Conservation (phyloP, 2,888 invertebrate species). For the Plebejus argus region DNA sequence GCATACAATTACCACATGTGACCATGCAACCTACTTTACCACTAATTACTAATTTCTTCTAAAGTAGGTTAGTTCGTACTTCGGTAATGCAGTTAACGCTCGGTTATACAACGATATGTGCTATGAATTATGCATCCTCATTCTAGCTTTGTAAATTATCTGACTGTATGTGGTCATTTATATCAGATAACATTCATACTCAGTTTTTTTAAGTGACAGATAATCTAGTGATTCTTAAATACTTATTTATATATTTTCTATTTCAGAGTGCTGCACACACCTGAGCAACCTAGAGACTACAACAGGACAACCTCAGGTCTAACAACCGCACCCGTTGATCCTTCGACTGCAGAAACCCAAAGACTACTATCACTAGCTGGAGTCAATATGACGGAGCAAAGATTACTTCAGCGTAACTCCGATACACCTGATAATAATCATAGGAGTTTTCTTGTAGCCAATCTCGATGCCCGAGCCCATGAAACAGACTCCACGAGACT, state of each 20-base stretch:
- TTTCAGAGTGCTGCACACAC: conserved; percentile 73
- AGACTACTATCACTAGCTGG: conserved; percentile 74
- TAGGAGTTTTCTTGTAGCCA: conserved; percentile 74
- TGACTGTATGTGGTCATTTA: neutral
- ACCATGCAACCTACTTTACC: conserved; percentile 18
- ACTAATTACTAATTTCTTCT: conserved; percentile 19
- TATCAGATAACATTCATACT: neutral
- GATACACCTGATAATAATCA: conserved; percentile 75
- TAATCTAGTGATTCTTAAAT: neutral
- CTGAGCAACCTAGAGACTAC: conserved; percentile 69
- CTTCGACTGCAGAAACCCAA: conserved; percentile 74
- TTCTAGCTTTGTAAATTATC: neutral
- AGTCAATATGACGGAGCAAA: conserved; percentile 79
- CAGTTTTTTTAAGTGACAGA: neutral
- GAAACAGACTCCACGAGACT: conserved; percentile 71
- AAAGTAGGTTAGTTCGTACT: conserved; percentile 31
- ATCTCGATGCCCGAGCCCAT: conserved; percentile 64
- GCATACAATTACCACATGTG: conserved; percentile 9
- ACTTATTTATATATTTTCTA: conserved; percentile 34
- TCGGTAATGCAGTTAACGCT: neutral
- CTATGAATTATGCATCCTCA: neutral
- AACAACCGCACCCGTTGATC: conserved; percentile 56
- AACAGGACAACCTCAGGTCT: conserved; percentile 63
- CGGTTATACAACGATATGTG: conserved; percentile 2
- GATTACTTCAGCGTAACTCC: conserved; percentile 76